phyloP scores from a whole-genome alignment of 30 jellyfish, hydroid and myxozoan species.

The Sanderia malayensis region DNA sequence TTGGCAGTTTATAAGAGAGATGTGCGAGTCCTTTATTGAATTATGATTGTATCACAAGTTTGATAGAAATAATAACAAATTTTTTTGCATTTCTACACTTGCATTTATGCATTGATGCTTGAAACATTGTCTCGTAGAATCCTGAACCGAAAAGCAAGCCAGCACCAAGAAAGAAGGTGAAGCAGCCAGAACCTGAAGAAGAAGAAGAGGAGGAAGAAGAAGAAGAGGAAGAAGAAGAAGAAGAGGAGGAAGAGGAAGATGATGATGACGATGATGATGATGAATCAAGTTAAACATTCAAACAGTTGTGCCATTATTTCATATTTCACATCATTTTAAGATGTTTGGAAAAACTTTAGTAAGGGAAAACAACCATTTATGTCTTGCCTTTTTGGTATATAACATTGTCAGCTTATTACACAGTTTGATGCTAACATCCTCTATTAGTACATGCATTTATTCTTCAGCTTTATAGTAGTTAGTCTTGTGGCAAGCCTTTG shows the following conservation, averaged over 20 bases:
- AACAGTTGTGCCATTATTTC: background rate
- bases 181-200: slow-evolving; percentile 59
- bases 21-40: slow-evolving; percentile 14
- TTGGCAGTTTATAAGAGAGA: slow-evolving; percentile 66
- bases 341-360: no score
- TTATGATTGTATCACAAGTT: background rate
- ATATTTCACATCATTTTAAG: no score
- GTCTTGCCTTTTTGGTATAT: no score
- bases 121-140: slow-evolving; percentile 7
- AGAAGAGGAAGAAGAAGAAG: slow-evolving; percentile 89
- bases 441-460: no score
- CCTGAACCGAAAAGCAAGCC: slow-evolving; percentile 33
- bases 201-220: slow-evolving; percentile 72
- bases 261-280: slow-evolving; percentile 82
- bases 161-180: slow-evolving; percentile 50
- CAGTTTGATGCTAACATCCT: no score
- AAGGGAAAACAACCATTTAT: no score
- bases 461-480: no score
- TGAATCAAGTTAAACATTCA: slow-evolving; percentile 44
- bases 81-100: background rate
- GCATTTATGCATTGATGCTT: no score
- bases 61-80: no score
- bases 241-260: slow-evolving; percentile 92
- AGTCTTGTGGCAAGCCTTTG: no score
- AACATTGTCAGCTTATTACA: no score